phyloP scores from a whole-genome alignment of 30 jellyfish, hydroid and myxozoan genomes.

The Turritopsis dohrnii region DNA sequence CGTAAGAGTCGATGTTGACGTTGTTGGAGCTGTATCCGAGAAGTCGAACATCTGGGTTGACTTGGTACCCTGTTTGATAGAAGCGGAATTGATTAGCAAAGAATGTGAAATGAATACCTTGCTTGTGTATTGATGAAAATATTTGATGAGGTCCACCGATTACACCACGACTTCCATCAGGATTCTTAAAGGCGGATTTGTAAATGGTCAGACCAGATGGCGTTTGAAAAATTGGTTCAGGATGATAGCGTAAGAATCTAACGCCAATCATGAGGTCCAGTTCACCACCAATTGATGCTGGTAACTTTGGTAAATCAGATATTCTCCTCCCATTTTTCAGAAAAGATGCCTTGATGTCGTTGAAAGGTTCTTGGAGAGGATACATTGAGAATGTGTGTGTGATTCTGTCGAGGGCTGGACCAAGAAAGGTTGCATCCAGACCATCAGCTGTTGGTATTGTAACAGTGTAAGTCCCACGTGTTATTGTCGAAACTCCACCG shows the following conservation, averaged over 20 bases:
- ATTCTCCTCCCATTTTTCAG: not conserved
- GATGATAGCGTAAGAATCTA: not conserved
- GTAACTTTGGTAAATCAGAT: not conserved
- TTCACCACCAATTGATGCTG: conserved; percentile 4
- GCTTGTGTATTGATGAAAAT: not conserved
- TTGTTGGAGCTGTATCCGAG: conserved; percentile 7
- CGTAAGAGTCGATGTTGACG: conserved; percentile 6
- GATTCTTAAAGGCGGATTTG: conserved; percentile 1
- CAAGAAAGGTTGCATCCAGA: not conserved
- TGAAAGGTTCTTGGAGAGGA: not conserved
- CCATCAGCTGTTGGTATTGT: not conserved
- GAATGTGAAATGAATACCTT: not conserved
- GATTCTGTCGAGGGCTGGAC: too few relatives aligned
- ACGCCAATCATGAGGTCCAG: not conserved
- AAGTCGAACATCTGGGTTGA: not conserved
- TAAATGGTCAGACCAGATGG: conserved; percentile 6
- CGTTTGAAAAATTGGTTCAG: not conserved
- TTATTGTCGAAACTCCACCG: too few relatives aligned
- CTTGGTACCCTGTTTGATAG: not conserved
- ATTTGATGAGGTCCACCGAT: not conserved
- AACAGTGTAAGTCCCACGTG: too few relatives aligned
- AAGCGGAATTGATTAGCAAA: not conserved
- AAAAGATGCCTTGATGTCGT: not conserved
- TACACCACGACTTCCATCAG: conserved; percentile 19
- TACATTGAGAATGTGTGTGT: not conserved